phyloP scores from a whole-genome alignment of 2,888 invertebrate species.

The Zelleria hepariella region DNA sequence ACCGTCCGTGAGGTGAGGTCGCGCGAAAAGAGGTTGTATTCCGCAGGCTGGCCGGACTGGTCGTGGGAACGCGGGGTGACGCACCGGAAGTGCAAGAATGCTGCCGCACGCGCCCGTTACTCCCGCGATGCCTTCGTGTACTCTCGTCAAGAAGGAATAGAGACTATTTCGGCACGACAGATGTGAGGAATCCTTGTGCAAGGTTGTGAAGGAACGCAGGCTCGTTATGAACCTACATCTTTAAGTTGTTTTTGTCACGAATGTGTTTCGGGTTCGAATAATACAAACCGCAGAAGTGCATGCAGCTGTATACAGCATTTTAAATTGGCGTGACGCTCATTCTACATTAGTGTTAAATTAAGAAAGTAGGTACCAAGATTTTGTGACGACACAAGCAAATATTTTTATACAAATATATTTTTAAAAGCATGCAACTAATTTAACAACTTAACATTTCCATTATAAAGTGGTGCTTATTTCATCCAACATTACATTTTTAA shows the following conservation, averaged over 20 bases:
- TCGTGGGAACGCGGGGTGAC: slow-evolving; percentile 17
- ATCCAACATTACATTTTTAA: too few species aligned
- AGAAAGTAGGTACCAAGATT: too few species aligned
- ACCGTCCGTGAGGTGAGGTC: too few species aligned
- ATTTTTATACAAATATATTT: too few species aligned
- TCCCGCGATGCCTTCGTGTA: neutral
- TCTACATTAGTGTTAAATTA: too few species aligned
- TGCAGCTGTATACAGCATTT: too few species aligned
- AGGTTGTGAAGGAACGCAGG: neutral
- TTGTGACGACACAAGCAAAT: too few species aligned
- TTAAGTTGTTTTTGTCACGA: neutral
- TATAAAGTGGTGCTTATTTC: too few species aligned
- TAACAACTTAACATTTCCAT: too few species aligned
- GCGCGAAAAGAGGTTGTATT: too few species aligned
- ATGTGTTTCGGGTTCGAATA: neutral
- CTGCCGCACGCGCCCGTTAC: neutral
- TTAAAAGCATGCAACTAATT: too few species aligned
- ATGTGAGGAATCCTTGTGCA: neutral
- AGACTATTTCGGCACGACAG: neutral
- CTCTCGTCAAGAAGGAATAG: neutral
- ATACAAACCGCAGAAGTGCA: neutral
- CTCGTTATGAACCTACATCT: neutral
- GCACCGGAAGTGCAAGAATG: slow-evolving; percentile 17
- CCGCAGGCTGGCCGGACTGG: slow-evolving; percentile 2
- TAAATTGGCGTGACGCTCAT: too few species aligned